phyloP scores from a whole-genome alignment of 2,113 vertebrate species.

The Prinia subflava region DNA sequence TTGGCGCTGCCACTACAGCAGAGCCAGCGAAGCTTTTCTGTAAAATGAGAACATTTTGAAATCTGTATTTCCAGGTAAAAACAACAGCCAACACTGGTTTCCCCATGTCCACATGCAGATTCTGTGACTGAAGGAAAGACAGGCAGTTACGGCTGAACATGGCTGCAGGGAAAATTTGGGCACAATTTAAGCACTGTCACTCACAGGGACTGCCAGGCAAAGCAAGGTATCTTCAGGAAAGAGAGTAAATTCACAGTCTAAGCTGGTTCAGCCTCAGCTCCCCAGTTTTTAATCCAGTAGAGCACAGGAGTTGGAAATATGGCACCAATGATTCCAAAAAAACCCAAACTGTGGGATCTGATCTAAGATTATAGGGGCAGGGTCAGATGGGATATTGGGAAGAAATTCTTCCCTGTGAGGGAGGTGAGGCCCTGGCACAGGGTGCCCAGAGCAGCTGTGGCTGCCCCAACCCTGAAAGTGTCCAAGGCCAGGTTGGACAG shows the following conservation, averaged over 20 bases:
- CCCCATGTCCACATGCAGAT: accelerated
- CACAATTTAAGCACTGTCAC: neutral
- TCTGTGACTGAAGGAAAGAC: neutral
- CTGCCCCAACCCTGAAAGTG: neutral
- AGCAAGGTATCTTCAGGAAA: neutral
- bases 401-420: neutral
- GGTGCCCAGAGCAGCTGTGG: neutral
- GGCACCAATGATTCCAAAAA: neutral
- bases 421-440: accelerated
- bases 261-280: neutral
- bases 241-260: neutral
- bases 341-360: accelerated
- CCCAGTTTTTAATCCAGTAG: neutral
- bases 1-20: neutral
- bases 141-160: accelerated
- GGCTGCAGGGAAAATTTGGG: neutral
- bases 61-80: neutral
- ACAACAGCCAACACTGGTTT: accelerated
- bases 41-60: neutral
- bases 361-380: neutral
- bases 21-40: neutral
- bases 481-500: accelerated
- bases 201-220: neutral
- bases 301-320: neutral
- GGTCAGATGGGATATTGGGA: neutral